These are phyloP conservation scores for Okamejei kenojei DNA, from an alignment of 2,797 vertebrate genomes.

Conservation along the genomic window DNA sequence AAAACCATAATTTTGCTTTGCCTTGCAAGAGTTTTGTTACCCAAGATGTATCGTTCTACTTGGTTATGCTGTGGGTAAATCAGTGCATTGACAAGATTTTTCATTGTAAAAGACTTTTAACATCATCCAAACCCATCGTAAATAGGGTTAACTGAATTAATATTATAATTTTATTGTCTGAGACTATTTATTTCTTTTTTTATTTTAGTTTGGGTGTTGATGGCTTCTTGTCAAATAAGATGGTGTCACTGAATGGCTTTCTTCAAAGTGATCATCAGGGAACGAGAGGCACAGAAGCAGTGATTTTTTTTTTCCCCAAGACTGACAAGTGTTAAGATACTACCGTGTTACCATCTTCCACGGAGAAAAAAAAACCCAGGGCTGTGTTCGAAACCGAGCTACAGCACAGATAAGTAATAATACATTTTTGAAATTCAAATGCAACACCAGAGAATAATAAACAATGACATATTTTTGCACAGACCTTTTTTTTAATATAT, in stretches of 20 bases:
- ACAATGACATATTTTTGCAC: neutral
- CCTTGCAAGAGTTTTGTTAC: neutral
- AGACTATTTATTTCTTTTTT: neutral
- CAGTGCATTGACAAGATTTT: neutral
- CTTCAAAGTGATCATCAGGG: neutral
- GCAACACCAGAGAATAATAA: neutral
- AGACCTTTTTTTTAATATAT: neutral
- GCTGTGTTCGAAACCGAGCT: neutral
- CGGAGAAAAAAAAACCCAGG: neutral
- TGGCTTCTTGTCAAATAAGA: neutral
- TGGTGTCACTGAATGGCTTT: neutral
- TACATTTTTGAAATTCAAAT: neutral
- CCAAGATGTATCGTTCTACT: neutral
- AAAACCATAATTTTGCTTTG: neutral
- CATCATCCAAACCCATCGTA: neutral
- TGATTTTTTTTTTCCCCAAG: neutral
- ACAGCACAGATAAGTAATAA: neutral
- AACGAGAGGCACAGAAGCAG: neutral
- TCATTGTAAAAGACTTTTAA: neutral
- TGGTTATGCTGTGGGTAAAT: neutral
- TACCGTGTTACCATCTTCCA: neutral
- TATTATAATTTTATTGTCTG: neutral
- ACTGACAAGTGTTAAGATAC: neutral
- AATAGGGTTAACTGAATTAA: neutral
- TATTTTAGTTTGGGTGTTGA: neutral